Conservation (phyloP, 1,140 invertebrate genomes). For the Heliconius nattereri region DNA sequence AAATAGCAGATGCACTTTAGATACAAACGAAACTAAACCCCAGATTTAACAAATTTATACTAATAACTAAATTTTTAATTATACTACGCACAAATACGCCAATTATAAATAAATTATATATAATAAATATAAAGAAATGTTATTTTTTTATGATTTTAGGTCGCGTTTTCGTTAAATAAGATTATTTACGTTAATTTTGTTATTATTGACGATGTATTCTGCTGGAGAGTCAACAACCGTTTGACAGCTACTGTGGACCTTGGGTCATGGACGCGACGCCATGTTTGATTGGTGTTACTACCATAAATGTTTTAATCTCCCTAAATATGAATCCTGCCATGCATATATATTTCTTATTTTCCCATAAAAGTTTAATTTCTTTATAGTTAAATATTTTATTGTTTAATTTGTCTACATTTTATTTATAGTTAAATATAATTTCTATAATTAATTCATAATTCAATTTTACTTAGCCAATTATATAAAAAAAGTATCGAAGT, state of each 20-base stretch:
- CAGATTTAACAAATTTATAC: background rate
- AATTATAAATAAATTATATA: background rate
- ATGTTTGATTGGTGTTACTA: slow-evolving; percentile 46
- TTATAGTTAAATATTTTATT: background rate
- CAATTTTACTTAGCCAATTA: no score
- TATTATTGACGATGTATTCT: slow-evolving; percentile 48
- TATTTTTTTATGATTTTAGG: background rate
- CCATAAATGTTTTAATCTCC: slow-evolving; percentile 8
- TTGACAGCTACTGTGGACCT: slow-evolving; percentile 55
- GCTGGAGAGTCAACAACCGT: slow-evolving; percentile 68
- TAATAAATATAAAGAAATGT: background rate
- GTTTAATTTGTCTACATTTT: background rate
- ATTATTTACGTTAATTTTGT: slow-evolving; percentile 36
- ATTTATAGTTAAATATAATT: background rate
- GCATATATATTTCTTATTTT: no score
- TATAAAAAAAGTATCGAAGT: background rate
- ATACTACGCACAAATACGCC: background rate
- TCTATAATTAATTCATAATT: no score
- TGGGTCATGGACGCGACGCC: slow-evolving; percentile 53
- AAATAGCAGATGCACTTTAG: slow-evolving; percentile 34
- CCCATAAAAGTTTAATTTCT: no score
- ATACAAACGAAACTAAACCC: background rate
- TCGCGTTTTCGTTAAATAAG: background rate
- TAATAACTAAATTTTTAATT: background rate
- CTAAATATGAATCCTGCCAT: slow-evolving; percentile 12